Conservation (phyloP, 1,140 invertebrate genomes). For the Phymorhynchus buccinoides region DNA sequence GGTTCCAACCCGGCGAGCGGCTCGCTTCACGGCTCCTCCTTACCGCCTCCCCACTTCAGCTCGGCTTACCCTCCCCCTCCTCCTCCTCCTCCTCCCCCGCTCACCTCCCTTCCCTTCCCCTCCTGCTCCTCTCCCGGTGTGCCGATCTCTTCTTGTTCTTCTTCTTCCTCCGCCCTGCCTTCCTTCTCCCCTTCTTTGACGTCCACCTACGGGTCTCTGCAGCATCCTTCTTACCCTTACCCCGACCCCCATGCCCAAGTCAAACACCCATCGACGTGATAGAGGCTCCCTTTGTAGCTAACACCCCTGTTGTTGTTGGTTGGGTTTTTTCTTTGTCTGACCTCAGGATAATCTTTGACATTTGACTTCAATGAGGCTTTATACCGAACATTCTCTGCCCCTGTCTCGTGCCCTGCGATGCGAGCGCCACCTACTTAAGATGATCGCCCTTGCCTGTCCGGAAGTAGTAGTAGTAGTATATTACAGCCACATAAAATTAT, state of each 20-base stretch:
- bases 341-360: too few species aligned
- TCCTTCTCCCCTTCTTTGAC: not conserved
- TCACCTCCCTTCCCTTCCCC: conserved; percentile 36
- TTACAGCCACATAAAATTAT: too few species aligned
- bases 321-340: too few species aligned
- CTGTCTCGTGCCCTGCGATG: too few species aligned
- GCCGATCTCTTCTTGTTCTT: not conserved
- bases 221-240: conserved; percentile 56
- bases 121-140: conserved; percentile 44
- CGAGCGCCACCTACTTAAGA: too few species aligned
- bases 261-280: not conserved
- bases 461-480: too few species aligned
- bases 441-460: too few species aligned
- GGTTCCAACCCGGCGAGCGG: conserved; percentile 50
- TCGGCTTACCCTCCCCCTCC: not conserved
- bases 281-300: too few species aligned
- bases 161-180: too few species aligned
- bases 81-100: conserved; percentile 42
- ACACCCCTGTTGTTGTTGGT: too few species aligned
- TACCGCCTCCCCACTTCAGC: conserved; percentile 37
- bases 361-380: too few species aligned
- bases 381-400: too few species aligned
- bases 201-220: conserved; percentile 38
- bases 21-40: conserved; percentile 47
- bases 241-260: conserved; percentile 45